Conservation (phyloP, 2,888 invertebrate genomes). For the Monopis laevigella region DNA sequence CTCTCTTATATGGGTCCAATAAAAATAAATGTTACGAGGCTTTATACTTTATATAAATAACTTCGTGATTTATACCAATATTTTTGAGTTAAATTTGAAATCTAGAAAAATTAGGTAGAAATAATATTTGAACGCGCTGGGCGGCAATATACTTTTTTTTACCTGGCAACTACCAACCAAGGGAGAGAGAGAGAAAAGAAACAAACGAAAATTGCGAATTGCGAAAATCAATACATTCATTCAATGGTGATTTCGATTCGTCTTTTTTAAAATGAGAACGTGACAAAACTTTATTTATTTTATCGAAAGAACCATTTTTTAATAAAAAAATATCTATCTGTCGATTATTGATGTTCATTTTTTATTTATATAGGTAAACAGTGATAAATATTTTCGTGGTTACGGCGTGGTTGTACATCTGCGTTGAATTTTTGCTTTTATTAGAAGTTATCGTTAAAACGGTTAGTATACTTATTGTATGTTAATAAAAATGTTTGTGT, state of each 20-base stretch:
- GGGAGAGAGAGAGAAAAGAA: not conserved
- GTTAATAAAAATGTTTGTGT: too few species aligned
- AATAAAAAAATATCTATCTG: slow-evolving; percentile 46
- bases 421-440: slow-evolving; percentile 34
- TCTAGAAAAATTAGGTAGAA: too few species aligned
- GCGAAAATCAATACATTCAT: slow-evolving; percentile 59
- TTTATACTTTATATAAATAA: too few species aligned
- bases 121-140: too few species aligned
- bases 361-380: slow-evolving; percentile 67
- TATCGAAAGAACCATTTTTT: slow-evolving; percentile 55
- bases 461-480: too few species aligned
- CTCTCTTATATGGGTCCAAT: too few species aligned
- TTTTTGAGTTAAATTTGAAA: too few species aligned
- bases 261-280: slow-evolving; percentile 66
- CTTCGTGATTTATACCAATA: too few species aligned
- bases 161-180: too few species aligned
- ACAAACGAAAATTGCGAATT: too few species aligned
- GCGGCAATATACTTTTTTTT: too few species aligned
- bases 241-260: slow-evolving; percentile 54
- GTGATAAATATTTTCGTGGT: slow-evolving; percentile 63
- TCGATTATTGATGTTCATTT: slow-evolving; percentile 64
- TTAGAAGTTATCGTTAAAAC: slow-evolving; percentile 34
- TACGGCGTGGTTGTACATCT: slow-evolving; percentile 56
- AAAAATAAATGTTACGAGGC: too few species aligned
- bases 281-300: slow-evolving; percentile 60